These are phyloP conservation scores for Phrynosoma blainvillii DNA, from an alignment of 2,113 vertebrate species.

Conservation along the genomic window DNA sequence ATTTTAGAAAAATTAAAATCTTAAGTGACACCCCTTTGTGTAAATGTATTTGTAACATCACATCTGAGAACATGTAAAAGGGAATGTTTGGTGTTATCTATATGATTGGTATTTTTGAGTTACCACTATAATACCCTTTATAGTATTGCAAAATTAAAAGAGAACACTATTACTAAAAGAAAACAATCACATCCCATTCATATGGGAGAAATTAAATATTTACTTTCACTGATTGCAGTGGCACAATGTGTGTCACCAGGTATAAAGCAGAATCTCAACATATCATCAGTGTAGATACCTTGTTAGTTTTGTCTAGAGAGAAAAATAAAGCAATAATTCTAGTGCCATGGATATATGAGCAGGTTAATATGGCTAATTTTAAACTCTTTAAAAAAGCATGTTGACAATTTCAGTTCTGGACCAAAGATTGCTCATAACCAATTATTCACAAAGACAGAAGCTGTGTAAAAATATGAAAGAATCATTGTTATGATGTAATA, in stretches of 20 bases:
- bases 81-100: background rate
- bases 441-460: slow-evolving; percentile 51
- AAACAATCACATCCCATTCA: slow-evolving; percentile 40
- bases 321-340: slow-evolving; percentile 50
- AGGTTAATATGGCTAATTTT: slow-evolving; percentile 40
- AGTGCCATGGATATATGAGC: slow-evolving; percentile 45
- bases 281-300: slow-evolving; percentile 55
- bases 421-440: background rate
- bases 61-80: background rate
- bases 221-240: slow-evolving; percentile 51
- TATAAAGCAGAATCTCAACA: slow-evolving; percentile 50
- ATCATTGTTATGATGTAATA: slow-evolving; percentile 26
- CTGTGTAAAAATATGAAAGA: slow-evolving; percentile 23
- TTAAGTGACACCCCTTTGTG: background rate
- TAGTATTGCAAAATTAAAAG: slow-evolving; percentile 22
- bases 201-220: slow-evolving; percentile 22
- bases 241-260: slow-evolving; percentile 35
- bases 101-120: background rate
- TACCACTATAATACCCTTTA: background rate
- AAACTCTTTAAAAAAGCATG: background rate
- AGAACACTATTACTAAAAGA: slow-evolving; percentile 26
- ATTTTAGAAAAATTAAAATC: background rate
- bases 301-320: slow-evolving; percentile 54
- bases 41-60: background rate
- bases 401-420: slow-evolving; percentile 47